A percentile compares a stretch with the other conserved stretches of the same genome.
phyloP scores from a whole-genome alignment of 92 coral and sea anemone species.

The Zoanthus sociatus region DNA sequence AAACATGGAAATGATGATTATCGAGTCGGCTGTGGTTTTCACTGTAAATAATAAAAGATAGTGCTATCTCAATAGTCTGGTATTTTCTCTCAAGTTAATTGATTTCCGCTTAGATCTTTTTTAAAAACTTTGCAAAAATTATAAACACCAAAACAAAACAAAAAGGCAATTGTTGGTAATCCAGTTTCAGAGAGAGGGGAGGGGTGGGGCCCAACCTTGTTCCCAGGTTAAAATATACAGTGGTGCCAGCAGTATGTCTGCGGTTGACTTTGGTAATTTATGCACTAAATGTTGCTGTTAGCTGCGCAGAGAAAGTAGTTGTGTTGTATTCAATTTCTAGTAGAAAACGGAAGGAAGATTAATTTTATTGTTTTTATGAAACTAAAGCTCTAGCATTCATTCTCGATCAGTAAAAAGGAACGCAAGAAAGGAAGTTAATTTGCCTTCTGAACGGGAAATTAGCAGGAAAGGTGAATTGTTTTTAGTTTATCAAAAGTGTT shows the following conservation, averaged over 20 bases:
- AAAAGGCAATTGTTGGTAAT: no score
- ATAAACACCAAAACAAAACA: no score
- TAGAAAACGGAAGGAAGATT: not conserved
- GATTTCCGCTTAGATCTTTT: no score
- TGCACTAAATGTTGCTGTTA: not conserved
- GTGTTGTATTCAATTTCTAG: not conserved
- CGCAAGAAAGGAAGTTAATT: not conserved
- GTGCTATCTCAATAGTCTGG: no score
- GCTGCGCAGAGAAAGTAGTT: not conserved
- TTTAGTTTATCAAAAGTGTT: not conserved
- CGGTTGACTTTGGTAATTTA: constrained; percentile 25
- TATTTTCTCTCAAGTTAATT: no score
- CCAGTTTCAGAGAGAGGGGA: no score
- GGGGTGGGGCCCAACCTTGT: no score
- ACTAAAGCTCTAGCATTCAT: not conserved
- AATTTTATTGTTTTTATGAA: not conserved
- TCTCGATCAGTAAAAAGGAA: not conserved
- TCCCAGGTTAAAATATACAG: no score
- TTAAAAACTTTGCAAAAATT: no score
- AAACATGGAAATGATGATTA: no score
- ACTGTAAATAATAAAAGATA: no score
- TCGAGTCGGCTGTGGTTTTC: no score
- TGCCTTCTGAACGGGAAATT: not conserved
- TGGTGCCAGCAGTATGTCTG: constrained; percentile 25
- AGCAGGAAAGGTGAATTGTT: constrained; percentile 3